phyloP scores from a whole-genome alignment of 2,113 vertebrate genomes.

The Apodemus sylvaticus region DNA sequence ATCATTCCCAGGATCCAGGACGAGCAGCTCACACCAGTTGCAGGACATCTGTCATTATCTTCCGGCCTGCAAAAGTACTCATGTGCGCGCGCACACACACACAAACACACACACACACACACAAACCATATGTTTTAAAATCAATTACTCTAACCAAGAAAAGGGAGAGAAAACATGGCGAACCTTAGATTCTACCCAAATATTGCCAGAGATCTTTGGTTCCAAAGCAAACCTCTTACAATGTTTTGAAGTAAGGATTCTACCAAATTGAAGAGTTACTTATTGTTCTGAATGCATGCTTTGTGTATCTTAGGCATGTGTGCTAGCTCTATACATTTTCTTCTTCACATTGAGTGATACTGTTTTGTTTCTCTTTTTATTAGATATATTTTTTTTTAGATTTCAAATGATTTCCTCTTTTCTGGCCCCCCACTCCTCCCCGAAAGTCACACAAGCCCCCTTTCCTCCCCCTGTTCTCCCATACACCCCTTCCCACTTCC shows the following conservation, averaged over 20 bases:
- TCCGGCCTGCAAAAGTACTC: neutral
- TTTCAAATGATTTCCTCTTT: too few relatives aligned
- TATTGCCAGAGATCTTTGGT: slow-evolving; percentile 43
- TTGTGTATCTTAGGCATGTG: neutral
- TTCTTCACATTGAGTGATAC: neutral
- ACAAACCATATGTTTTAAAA: neutral
- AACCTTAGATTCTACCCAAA: slow-evolving; percentile 48
- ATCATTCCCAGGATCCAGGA: too few relatives aligned
- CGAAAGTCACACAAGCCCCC: too few relatives aligned
- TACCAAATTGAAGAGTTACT: slow-evolving; percentile 22
- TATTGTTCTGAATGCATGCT: neutral
- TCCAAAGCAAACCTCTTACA: slow-evolving; percentile 36
- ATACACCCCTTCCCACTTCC: too few relatives aligned
- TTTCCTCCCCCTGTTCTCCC: too few relatives aligned
- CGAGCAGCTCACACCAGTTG: neutral
- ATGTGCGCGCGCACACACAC: too few relatives aligned
- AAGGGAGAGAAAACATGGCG: neutral
- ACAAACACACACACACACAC: neutral
- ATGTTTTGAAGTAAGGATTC: slow-evolving; percentile 7
- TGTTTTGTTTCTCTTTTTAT: neutral
- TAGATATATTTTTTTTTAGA: too few relatives aligned
- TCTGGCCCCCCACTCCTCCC: too few relatives aligned
- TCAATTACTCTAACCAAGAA: neutral
- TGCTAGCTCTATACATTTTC: neutral
- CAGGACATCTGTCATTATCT: too few relatives aligned